These are phyloP conservation scores for Nezara viridula DNA, from an alignment of 2,888 invertebrate species.

Conservation along the genomic window DNA sequence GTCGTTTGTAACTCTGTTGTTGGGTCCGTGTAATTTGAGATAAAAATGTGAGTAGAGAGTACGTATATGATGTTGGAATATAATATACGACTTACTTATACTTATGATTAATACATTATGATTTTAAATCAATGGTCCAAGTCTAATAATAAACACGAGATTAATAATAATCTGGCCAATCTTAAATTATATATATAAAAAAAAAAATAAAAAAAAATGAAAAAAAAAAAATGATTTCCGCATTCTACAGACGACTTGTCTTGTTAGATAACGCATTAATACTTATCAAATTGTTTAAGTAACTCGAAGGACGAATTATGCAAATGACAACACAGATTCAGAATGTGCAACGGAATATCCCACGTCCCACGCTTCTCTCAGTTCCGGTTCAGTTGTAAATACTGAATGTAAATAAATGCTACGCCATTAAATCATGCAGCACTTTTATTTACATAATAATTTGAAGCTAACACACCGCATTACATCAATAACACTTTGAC, in stretches of 20 bases:
- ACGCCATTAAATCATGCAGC: background rate
- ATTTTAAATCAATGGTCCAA: background rate
- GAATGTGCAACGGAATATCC: slow-evolving; percentile 33
- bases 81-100: too few relatives aligned
- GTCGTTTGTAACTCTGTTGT: too few relatives aligned
- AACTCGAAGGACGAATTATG: background rate
- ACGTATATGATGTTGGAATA: too few relatives aligned
- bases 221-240: background rate
- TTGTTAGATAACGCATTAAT: background rate
- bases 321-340: background rate
- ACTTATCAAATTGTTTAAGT: background rate
- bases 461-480: background rate
- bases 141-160: background rate
- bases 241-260: background rate
- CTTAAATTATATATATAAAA: too few relatives aligned
- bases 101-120: too few relatives aligned
- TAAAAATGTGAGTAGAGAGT: too few relatives aligned
- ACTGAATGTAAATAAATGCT: slow-evolving; percentile 1
- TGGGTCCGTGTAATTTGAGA: too few relatives aligned
- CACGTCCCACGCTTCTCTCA: background rate
- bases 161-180: background rate
- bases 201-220: background rate
- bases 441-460: slow-evolving; percentile 24
- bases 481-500: background rate
- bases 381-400: slow-evolving; percentile 23